These are phyloP conservation scores for Oxyteleia sp. DNA, from an alignment of 2,888 invertebrate genomes.

Conservation along the genomic window DNA sequence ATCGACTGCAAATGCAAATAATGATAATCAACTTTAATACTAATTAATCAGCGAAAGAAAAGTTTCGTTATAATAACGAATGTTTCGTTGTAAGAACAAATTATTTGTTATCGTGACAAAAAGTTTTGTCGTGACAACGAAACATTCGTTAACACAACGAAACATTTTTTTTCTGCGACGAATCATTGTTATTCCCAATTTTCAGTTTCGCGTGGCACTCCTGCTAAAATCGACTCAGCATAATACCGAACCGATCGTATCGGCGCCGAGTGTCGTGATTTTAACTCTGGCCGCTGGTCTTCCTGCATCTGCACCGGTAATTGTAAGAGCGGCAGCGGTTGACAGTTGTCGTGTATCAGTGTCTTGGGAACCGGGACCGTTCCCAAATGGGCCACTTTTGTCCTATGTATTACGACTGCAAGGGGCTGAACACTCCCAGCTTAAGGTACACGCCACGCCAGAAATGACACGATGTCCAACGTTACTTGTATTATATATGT, in stretches of 20 bases:
- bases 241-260: conserved; percentile 91
- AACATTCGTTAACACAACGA: no score
- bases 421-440: no score
- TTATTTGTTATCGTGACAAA: no score
- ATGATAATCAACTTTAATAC: no score
- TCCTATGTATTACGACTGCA: no score
- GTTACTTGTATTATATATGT: conserved; percentile 38
- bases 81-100: no score
- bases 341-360: conserved; percentile 95
- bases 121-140: no score
- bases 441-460: no score
- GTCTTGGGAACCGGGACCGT: conserved; percentile 95
- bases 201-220: conserved; percentile 96
- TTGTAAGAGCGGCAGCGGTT: conserved; percentile 93
- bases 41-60: no score
- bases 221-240: conserved; percentile 90
- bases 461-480: conserved; percentile 74
- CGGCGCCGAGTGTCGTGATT: conserved; percentile 93
- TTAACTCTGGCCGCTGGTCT: conserved; percentile 92
- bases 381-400: conserved; percentile 95
- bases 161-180: no score
- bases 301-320: conserved; percentile 92
- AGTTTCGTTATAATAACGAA: no score
- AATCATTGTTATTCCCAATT: conserved; percentile 57
- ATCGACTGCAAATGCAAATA: no score